phyloP scores from a whole-genome alignment of 2,113 vertebrate species.

The Accipiter cooperii region DNA sequence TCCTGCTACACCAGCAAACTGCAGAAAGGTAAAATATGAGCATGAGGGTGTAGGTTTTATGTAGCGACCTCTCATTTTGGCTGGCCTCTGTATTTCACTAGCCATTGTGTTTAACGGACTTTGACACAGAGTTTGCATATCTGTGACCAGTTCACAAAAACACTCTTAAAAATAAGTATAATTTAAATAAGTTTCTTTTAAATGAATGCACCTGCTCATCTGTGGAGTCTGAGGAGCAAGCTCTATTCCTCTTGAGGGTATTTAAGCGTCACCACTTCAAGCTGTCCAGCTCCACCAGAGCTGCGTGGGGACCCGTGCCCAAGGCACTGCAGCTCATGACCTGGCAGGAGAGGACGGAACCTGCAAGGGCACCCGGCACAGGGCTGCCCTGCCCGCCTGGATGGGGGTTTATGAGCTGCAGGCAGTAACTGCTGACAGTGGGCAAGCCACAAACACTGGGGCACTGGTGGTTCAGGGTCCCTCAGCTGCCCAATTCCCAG shows the following conservation, averaged over 20 bases:
- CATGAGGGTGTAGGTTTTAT: neutral
- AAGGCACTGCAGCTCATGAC: neutral
- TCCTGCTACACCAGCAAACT: neutral
- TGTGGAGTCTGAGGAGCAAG: neutral
- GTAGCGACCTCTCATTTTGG: neutral
- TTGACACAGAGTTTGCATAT: neutral
- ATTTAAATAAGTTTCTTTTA: neutral
- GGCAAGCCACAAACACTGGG: neutral
- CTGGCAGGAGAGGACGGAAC: neutral
- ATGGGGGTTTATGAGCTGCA: accelerated
- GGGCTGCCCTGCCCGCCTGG: neutral
- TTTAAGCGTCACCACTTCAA: neutral
- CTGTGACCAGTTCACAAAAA: neutral
- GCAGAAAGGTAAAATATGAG: neutral
- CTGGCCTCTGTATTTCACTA: neutral
- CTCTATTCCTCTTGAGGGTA: neutral
- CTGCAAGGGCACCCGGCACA: too few species aligned
- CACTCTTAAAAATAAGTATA: neutral
- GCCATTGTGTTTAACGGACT: neutral
- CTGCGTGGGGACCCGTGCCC: neutral
- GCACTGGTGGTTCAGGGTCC: neutral
- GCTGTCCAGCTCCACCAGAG: neutral
- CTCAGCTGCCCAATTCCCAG: neutral
- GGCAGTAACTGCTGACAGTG: neutral
- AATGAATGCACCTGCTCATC: neutral